Percentiles rank a stretch among this genome's conserved stretches.
phyloP scores from a whole-genome alignment of 2,797 vertebrate genomes.

The Oryzias dopingdopingensis region DNA sequence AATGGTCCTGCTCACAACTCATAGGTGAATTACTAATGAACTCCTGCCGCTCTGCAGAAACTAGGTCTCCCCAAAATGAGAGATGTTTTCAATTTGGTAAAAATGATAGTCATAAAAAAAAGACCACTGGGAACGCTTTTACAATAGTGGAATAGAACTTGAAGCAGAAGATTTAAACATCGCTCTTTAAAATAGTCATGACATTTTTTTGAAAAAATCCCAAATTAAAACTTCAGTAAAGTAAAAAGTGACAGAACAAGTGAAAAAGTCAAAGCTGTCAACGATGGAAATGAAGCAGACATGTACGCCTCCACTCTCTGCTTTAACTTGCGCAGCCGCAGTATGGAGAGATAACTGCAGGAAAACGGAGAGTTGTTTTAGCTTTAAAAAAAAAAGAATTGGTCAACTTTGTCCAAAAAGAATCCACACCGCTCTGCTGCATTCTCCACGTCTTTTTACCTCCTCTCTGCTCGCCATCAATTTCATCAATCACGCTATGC shows the following conservation, averaged over 20 bases:
- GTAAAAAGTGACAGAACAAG: constrained; percentile 64
- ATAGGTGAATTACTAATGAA: no score
- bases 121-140: no score
- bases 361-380: constrained; percentile 42
- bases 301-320: constrained; percentile 28
- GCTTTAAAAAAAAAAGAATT: constrained; percentile 61
- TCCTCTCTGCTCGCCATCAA: constrained; percentile 50
- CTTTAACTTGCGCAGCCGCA: constrained; percentile 58
- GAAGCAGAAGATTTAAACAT: no score
- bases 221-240: constrained; percentile 40
- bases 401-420: constrained; percentile 19
- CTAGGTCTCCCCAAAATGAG: no score
- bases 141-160: no score
- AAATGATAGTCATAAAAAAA: no score
- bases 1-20: no score
- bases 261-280: constrained; percentile 60
- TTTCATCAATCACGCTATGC: constrained; percentile 65
- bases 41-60: no score
- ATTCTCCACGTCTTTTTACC: constrained; percentile 56
- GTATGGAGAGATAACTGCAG: constrained; percentile 54
- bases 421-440: constrained; percentile 48
- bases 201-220: constrained; percentile 33
- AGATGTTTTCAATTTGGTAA: no score
- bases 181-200: no score
- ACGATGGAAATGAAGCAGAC: constrained; percentile 11